Evolutionary conservation across 2,888 invertebrate species (phyloP), one percentile per base, ranked within the genome.

Genomic region (Biston stratarius): DNA sequence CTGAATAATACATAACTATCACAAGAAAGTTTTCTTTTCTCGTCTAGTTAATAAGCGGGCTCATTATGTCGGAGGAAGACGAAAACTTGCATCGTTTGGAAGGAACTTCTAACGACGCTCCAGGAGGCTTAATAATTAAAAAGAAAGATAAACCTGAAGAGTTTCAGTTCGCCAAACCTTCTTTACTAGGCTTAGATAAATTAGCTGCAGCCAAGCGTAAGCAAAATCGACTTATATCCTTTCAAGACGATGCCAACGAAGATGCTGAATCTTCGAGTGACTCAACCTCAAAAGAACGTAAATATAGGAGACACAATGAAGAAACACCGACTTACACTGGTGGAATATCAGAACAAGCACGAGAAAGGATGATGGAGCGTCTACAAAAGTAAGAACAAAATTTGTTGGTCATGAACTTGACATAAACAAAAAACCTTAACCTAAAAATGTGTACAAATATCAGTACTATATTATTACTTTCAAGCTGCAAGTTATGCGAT

Each of bases 241-340:
- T 96, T 79, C 94, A 95, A 90, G 88, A 87, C 14, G 91, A 91
- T 15, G 84, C 84, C 36, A 85, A 83, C 49, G 89, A 87, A 8
- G 84, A 82, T 10, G 88, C 85, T 34, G 82, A 76, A 48, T 80
- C 76, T 9, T 83, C 80, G n/a, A 79, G 75, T 10, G 79, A 77
- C 69, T 76, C 82, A 47, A 75, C 67, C 36, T 78, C 68, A 0
- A 89, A 87, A 72, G 90, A 88, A 69, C 94, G 97, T 55, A 96
- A 97, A 84, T 97, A 98, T 81, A 95, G 99, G 56, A 94, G 95
- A 57, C 95, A 96, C 11, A 95, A 96, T 77, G 96, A 97, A 79
- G 99, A 99, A 91, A 99, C 99, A 0, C 99, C 99, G 0, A 97
- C 99, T 0, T 96, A 99, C 82, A 98, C 99, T 0, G 99, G 99